Percentiles rank a stretch among this genome's conserved stretches.
Evolutionary conservation across 2,113 vertebrate species (phyloP).

Genomic region (Proteles cristata): DNA sequence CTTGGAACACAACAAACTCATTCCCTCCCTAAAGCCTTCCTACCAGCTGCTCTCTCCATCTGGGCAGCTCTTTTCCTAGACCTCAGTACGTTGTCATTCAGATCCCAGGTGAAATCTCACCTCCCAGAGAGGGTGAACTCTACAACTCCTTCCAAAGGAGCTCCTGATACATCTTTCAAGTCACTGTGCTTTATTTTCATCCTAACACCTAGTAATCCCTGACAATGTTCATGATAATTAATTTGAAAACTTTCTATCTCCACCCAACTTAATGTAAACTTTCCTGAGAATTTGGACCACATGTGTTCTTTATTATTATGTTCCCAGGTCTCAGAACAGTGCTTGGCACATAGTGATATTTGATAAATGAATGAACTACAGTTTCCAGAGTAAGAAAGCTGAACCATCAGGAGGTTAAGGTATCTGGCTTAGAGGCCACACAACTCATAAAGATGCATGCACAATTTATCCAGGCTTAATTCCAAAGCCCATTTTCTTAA

Average conservation of each 20-base stretch:
- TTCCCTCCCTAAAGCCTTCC: background rate
- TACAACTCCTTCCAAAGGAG: background rate
- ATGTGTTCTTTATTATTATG: background rate
- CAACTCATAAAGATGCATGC: background rate
- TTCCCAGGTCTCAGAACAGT: background rate
- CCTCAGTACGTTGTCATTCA: background rate
- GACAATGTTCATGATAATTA: background rate
- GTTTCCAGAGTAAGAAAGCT: background rate
- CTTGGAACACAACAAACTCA: background rate
- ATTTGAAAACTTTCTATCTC: background rate
- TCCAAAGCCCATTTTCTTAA: background rate
- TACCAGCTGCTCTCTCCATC: background rate
- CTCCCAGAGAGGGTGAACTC: background rate
- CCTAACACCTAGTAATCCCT: background rate
- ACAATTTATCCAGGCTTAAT: background rate
- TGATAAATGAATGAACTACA: background rate
- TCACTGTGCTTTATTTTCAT: background rate
- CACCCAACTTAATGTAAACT: background rate
- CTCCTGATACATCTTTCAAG: background rate
- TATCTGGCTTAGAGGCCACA: background rate
- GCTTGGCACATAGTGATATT: background rate
- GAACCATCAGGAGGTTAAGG: background rate
- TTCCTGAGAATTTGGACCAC: slow-evolving; percentile 3
- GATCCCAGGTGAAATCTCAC: background rate
- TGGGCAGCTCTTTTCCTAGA: background rate